Evolutionary conservation across 2,797 vertebrate genomes (phyloP).

Genomic region (Xenopus petersii): DNA sequence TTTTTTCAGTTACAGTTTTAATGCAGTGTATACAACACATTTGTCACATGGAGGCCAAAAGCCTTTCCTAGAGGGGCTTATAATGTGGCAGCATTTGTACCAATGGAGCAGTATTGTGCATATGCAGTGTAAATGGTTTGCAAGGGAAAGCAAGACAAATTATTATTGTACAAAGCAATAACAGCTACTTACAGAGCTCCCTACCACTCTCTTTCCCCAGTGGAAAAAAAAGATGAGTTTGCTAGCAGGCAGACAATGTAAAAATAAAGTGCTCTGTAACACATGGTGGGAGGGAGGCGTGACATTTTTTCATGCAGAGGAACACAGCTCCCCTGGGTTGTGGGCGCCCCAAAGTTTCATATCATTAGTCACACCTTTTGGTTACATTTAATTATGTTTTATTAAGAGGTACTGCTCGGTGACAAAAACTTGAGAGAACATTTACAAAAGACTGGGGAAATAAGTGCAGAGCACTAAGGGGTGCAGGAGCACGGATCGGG

Average conservation of each 20-base stretch:
- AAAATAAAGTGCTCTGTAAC: too few species aligned
- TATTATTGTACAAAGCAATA: constrained; percentile 20
- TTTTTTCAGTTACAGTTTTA: constrained; percentile 29
- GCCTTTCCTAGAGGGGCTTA: constrained; percentile 22
- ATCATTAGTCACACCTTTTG: too few species aligned
- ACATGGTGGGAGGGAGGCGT: too few species aligned
- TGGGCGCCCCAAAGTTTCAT: too few species aligned
- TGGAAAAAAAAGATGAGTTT: constrained; percentile 9
- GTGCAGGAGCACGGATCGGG: too few species aligned
- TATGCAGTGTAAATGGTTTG: constrained; percentile 27
- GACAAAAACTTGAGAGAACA: too few species aligned
- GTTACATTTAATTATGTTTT: too few species aligned
- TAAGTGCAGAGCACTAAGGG: too few species aligned
- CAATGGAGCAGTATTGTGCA: constrained; percentile 25
- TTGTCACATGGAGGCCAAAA: constrained; percentile 31
- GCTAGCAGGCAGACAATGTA: neutral
- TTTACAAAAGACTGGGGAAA: too few species aligned
- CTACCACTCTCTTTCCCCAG: constrained; percentile 7
- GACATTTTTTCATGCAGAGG: too few species aligned
- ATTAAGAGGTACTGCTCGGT: too few species aligned
- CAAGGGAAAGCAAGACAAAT: constrained; percentile 29
- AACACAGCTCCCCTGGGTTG: too few species aligned
- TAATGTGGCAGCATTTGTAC: constrained; percentile 12
- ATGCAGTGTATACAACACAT: constrained; percentile 20
- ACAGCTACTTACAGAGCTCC: constrained; percentile 19